These are phyloP conservation scores for Xanthia togata DNA, from an alignment of 2,888 invertebrate genomes.

Conservation along the genomic window DNA sequence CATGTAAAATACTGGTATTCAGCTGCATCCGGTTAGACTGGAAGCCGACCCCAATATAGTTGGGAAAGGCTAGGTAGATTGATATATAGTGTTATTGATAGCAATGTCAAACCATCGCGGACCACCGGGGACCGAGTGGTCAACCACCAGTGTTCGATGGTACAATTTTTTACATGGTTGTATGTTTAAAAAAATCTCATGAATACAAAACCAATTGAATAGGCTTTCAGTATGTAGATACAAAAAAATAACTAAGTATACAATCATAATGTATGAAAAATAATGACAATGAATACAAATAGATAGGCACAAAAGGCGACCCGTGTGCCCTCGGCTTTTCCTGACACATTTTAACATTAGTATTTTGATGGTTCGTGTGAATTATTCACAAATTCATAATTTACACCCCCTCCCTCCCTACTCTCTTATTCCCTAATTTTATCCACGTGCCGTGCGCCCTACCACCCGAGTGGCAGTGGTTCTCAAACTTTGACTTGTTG, in stretches of 20 bases:
- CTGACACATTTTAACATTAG: conserved; percentile 76
- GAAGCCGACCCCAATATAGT: too few species aligned
- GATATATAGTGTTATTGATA: too few species aligned
- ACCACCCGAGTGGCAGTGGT: conserved; percentile 14
- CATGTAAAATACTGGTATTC: too few species aligned
- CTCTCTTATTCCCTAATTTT: conserved; percentile 7
- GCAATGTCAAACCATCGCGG: too few species aligned
- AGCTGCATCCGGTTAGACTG: too few species aligned
- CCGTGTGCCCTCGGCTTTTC: conserved; percentile 23
- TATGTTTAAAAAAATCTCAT: background rate
- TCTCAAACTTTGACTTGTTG: conserved; percentile 47
- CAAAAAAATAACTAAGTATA: background rate
- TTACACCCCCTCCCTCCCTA: conserved; percentile 58
- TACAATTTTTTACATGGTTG: background rate
- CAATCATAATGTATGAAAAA: background rate
- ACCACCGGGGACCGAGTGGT: too few species aligned
- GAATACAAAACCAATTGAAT: background rate
- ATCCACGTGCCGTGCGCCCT: conserved; percentile 24
- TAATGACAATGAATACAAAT: conserved; percentile 10
- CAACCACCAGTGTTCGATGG: too few species aligned
- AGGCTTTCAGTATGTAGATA: background rate
- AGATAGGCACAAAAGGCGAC: background rate
- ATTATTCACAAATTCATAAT: conserved; percentile 83
- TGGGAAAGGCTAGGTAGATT: too few species aligned
- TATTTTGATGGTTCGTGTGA: conserved; percentile 79